These are phyloP conservation scores for Scarus forsteni DNA, from an alignment of 2,797 vertebrate genomes.

Conservation along the genomic window DNA sequence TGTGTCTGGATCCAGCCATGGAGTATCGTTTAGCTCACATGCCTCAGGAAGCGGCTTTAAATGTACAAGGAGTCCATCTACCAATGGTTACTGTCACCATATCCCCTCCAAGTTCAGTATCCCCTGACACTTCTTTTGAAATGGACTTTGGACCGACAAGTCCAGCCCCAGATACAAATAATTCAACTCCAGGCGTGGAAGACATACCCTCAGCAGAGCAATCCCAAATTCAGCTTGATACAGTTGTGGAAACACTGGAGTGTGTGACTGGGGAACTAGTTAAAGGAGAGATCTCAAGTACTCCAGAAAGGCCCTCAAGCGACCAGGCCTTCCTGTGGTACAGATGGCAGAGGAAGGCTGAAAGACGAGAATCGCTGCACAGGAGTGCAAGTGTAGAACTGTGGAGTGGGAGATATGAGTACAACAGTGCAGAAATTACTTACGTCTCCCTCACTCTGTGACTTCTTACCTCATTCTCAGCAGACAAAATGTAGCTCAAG, in stretches of 20 bases:
- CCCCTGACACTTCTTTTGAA: slow-evolving; percentile 74
- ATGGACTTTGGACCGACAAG: slow-evolving; percentile 64
- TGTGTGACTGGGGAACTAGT: slow-evolving; percentile 46
- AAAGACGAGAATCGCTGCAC: slow-evolving; percentile 63
- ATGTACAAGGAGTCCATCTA: slow-evolving; percentile 21
- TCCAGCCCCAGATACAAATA: slow-evolving; percentile 44
- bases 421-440: slow-evolving; percentile 88
- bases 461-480: slow-evolving; percentile 73
- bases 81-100: slow-evolving; percentile 76
- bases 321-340: slow-evolving; percentile 82
- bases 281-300: slow-evolving; percentile 56
- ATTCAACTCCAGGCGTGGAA: slow-evolving; percentile 44
- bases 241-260: slow-evolving; percentile 54
- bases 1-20: slow-evolving; percentile 47
- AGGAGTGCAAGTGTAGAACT: slow-evolving; percentile 86
- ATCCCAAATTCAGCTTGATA: slow-evolving; percentile 56
- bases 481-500: slow-evolving; percentile 79
- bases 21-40: slow-evolving; percentile 48
- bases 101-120: slow-evolving; percentile 80
- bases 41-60: slow-evolving; percentile 37
- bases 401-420: slow-evolving; percentile 85
- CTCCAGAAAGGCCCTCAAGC: slow-evolving; percentile 56
- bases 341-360: slow-evolving; percentile 80
- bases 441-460: slow-evolving; percentile 86
- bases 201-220: slow-evolving; percentile 50